Percentiles rank a stretch among this genome's conserved stretches.
phyloP scores from a whole-genome alignment of 2,888 invertebrate genomes.

The Spodoptera exigua region DNA sequence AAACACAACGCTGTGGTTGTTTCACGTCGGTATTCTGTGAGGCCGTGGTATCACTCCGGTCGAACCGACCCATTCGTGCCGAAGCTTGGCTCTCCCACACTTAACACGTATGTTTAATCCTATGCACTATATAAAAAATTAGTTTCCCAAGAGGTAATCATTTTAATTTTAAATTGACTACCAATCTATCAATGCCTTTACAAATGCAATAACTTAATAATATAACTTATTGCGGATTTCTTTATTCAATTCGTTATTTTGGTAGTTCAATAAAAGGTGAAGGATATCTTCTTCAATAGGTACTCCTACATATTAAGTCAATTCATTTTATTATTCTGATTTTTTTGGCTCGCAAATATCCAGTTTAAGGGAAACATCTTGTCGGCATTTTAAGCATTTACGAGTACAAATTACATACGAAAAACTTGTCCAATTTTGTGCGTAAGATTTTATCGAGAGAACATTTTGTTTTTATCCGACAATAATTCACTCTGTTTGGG shows the following conservation, averaged over 20 bases:
- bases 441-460: constrained; percentile 9
- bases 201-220: neutral
- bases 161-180: no score
- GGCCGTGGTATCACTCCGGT: no score
- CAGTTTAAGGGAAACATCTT: constrained; percentile 3
- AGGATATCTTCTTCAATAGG: constrained; percentile 3
- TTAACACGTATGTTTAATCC: no score
- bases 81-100: no score
- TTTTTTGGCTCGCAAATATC: constrained; percentile 2
- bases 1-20: no score
- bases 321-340: neutral
- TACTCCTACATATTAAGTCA: constrained; percentile 1
- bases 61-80: no score
- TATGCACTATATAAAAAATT: neutral
- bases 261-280: constrained; percentile 1
- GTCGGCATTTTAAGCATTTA: constrained; percentile 7
- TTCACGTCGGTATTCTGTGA: no score
- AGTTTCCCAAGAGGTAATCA: no score
- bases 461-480: constrained; percentile 8
- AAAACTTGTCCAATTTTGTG: constrained; percentile 1
- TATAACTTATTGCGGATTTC: neutral
- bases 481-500: neutral
- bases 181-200: neutral
- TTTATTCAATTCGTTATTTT: constrained; percentile 3
- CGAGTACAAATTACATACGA: constrained; percentile 4